phyloP scores from a whole-genome alignment of 2,797 vertebrate species.

The Anabacerthia variegaticeps region DNA sequence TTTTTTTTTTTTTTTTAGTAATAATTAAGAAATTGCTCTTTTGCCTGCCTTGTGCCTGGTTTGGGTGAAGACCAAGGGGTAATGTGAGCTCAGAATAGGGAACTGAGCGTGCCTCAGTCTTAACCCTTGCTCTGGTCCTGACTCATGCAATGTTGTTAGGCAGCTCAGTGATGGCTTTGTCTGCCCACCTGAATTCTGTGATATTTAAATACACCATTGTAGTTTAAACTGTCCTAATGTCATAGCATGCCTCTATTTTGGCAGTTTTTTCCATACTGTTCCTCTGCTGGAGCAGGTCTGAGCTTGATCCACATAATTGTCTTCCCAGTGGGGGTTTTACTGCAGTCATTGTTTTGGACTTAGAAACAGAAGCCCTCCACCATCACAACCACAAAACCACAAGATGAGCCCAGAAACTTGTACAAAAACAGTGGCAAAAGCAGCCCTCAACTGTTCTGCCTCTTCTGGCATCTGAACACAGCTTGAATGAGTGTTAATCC shows the following conservation, averaged over 20 bases:
- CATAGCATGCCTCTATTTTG: neutral
- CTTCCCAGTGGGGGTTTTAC: neutral
- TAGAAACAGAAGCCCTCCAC: neutral
- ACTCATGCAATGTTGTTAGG: accelerated
- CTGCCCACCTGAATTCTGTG: neutral
- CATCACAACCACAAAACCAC: neutral
- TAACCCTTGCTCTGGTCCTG: neutral
- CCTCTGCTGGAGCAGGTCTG: neutral
- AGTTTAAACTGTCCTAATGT: neutral
- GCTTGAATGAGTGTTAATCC: neutral
- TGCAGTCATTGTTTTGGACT: neutral
- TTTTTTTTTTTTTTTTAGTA: neutral
- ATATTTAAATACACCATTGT: neutral
- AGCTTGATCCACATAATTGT: neutral
- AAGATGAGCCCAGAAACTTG: neutral
- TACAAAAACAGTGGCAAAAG: neutral
- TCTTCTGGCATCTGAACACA: neutral
- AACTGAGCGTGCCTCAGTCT: neutral
- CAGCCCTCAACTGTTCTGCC: neutral
- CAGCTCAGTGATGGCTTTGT: neutral
- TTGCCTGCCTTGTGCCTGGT: neutral
- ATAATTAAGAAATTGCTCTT: neutral
- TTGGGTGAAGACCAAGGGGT: neutral
- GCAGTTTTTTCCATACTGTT: neutral
- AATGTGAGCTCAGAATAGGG: neutral